Evolutionary conservation across 1,140 invertebrate genomes (phyloP).

Genomic region (Camponotus floridanus): DNA sequence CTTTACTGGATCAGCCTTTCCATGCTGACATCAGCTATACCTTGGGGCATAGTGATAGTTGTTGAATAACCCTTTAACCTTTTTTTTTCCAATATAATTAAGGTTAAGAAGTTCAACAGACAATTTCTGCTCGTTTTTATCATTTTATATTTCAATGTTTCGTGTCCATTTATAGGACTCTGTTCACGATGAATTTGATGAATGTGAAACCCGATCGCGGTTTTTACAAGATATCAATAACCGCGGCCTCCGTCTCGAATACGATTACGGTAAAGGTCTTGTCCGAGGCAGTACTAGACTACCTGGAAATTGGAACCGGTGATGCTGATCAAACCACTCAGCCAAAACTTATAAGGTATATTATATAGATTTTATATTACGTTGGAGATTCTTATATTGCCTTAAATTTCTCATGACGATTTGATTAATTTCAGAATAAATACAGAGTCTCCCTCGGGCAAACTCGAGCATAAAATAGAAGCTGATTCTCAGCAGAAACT

Average conservation of each 20-base stretch:
- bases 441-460: slow-evolving; percentile 90
- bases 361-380: slow-evolving; percentile 18
- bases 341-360: slow-evolving; percentile 88
- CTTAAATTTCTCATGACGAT: slow-evolving; percentile 2
- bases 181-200: slow-evolving; percentile 93
- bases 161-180: slow-evolving; percentile 84
- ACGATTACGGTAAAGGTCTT: slow-evolving; percentile 91
- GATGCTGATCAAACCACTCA: slow-evolving; percentile 95
- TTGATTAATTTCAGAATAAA: slow-evolving; percentile 49
- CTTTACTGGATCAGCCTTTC: slow-evolving; percentile 80
- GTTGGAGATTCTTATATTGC: slow-evolving; percentile 2
- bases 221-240: slow-evolving; percentile 93
- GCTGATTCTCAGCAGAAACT: slow-evolving; percentile 97
- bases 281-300: slow-evolving; percentile 91
- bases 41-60: slow-evolving; percentile 81
- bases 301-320: slow-evolving; percentile 94
- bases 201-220: slow-evolving; percentile 93
- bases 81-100: slow-evolving; percentile 36
- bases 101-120: slow-evolving; percentile 65
- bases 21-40: slow-evolving; percentile 82
- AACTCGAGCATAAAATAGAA: slow-evolving; percentile 89
- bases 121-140: slow-evolving; percentile 31
- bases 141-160: slow-evolving; percentile 9
- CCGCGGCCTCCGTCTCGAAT: slow-evolving; percentile 89
- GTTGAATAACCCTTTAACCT: slow-evolving; percentile 70